Evolutionary conservation across 1,140 invertebrate genomes (phyloP), one percentile per base, ranked within the genome.

Genomic region (Apis dorsata): DNA sequence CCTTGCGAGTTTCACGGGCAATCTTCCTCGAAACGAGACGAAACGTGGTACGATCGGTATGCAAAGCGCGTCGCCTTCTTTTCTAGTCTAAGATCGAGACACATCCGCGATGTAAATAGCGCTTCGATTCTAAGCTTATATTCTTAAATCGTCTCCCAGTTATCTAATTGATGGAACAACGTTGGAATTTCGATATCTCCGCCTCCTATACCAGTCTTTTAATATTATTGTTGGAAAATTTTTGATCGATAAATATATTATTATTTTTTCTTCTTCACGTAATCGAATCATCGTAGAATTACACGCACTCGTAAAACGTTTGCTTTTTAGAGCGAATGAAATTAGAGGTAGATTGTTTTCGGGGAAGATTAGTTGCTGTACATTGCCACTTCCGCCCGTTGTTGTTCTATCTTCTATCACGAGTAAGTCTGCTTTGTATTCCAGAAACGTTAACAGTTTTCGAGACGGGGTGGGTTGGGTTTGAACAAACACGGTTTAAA

Each of bases 401-500:
- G 70, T 72, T 28, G n/a, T 51, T 55, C n/a, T 8, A 55, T 72
- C 51, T 19, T 72, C 24, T 49, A 51, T 24, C 68, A 53, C 21
- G 51, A 44, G 70, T 8, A 72, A 72, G 10, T 72, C 70, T 55
- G 70, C 70, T 72, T 71, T 55, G 70, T 71, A 71, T 71, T 72
- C 51, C 19, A 17, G 51, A 8, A 28, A 72, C 70, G 49, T 28
- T 72, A 72, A 72, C 70, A 72, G 70, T 72, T 72, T 55, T 72
- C 70, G 70, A 55, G 70, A 55, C 49, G 69, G 68, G 11, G 5
- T 7, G 44, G 8, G n/a, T 19, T 17, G 24, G 24, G n/a, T 53
- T 55, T 28, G 19, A 72, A 15, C 21, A 55, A 72, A 55, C 51
- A 24, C 24, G 70, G 51, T 28, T 71, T 71, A 71, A 71, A 71